A percentile compares a stretch with the other conserved stretches of the same genome.
phyloP scores from a whole-genome alignment of 1,140 invertebrate species.

The Nautilus pompilius region DNA sequence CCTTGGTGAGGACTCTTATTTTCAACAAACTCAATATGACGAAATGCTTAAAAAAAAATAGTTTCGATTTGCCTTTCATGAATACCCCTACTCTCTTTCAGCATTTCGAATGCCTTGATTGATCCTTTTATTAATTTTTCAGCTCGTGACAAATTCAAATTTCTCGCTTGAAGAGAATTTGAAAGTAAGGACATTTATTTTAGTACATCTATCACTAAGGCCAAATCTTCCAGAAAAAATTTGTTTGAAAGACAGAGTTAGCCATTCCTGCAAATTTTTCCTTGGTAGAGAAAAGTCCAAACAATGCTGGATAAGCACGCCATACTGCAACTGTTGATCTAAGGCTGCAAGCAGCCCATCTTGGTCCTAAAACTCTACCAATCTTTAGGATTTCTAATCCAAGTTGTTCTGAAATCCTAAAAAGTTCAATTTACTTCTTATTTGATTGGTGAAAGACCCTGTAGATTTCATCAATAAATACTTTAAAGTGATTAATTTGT shows the following conservation, averaged over 20 bases:
- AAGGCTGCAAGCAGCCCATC: not conserved
- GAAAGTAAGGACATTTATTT: too few species aligned
- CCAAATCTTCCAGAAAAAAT: not conserved
- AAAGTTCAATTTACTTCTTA: not conserved
- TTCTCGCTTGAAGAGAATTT: not conserved
- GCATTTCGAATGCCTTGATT: not conserved
- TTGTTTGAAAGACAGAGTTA: not conserved
- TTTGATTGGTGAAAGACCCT: not conserved
- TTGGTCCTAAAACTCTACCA: not conserved
- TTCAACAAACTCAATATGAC: not conserved
- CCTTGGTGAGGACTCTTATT: not conserved
- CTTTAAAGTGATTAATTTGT: not conserved
- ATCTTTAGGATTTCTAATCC: not conserved
- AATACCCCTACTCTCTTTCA: not conserved
- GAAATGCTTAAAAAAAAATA: not conserved
- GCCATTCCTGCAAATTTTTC: not conserved
- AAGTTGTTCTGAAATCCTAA: not conserved
- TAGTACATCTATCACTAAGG: too few species aligned
- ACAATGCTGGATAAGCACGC: not conserved
- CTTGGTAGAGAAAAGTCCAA: too few species aligned
- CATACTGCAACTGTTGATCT: not conserved
- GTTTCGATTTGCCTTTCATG: not conserved
- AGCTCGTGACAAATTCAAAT: not conserved
- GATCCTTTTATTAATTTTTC: not conserved
- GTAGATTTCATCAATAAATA: not conserved